Base-by-base conservation (phyloP, 2,797 vertebrate genomes). In the Acanthurus lineatus region DNA sequence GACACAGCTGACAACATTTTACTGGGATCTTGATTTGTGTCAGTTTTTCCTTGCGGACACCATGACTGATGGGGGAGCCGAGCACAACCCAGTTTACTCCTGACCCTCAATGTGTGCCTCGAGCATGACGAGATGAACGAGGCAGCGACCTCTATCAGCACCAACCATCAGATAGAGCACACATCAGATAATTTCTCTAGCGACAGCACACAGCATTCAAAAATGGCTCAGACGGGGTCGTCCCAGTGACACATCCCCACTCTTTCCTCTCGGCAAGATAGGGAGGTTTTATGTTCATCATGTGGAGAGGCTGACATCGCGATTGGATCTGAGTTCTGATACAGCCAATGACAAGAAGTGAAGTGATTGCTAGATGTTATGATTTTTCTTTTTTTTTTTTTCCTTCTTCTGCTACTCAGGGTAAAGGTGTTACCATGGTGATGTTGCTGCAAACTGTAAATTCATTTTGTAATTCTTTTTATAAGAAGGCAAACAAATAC, bases 401-500 rank as follows among this genome's bases (percentile, higher is more conserved):
- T 52, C 14, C 1, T 73, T 49, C 40, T 54, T 56, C 35, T 64
- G 70, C 61, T 75, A 72, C 75, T 69, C 6, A 59, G 20, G 54
- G 54, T 49, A 70, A 75, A 42, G 52, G 5, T 81, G 88, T 89
- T 91, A 79, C 86, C 81, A 89, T 89, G 76, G 86, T n/a, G 51
- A 92, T 38, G 5, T 42, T 12, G 53, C 64, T 71, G 54, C 57
- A 60, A 79, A 85, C 42, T 64, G n/a, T 28, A 19, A 35, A 61
- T 69, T 44, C 8, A 48, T 79, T 73, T 62, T 42, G 19, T 11
- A 72, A 3, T 22, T 22, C 20, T 14, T 58, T 71, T 38, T 60
- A 57, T 16, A 9, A 16, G 28, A 6, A 17, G 19, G 47, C 12
- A 40, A 70, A 45, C 4, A 40, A 25, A 66, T 25, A 35, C 32